Conservation (phyloP, 2,888 invertebrate genomes). For the Drosophila niveifrons region DNA sequence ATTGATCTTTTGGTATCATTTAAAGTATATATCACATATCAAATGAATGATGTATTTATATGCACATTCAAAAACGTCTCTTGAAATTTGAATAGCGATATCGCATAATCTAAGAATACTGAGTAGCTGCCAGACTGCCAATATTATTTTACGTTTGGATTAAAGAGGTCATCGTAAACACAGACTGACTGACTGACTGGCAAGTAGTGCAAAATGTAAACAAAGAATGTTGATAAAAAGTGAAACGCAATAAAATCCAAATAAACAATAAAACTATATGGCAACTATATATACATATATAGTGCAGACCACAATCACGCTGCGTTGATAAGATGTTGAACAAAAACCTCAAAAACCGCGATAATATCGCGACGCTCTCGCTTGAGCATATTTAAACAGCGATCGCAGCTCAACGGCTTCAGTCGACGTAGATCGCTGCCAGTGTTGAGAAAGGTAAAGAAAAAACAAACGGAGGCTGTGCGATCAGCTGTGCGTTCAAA, state of each 20-base stretch:
- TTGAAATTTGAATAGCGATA: neutral
- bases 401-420: conserved; percentile 13
- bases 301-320: neutral
- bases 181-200: neutral
- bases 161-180: conserved; percentile 4
- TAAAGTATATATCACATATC: too few species aligned
- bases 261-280: conserved; percentile 22
- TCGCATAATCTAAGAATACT: neutral
- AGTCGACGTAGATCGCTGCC: conserved; percentile 50
- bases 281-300: neutral
- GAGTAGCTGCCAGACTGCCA: neutral
- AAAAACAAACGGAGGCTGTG: neutral
- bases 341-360: conserved; percentile 28
- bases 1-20: too few species aligned
- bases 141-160: neutral
- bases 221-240: conserved; percentile 9
- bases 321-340: conserved; percentile 42
- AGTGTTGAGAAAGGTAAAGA: conserved; percentile 62
- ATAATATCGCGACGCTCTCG: conserved; percentile 26
- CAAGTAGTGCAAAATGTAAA: conserved; percentile 9
- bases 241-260: conserved; percentile 29
- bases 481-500: conserved; percentile 50
- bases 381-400: conserved; percentile 58
- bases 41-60: too few species aligned
- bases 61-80: too few species aligned